Percentiles rank a stretch among this genome's conserved stretches.
phyloP scores from a whole-genome alignment of 2,797 vertebrate genomes.

The Bufotes viridis region DNA sequence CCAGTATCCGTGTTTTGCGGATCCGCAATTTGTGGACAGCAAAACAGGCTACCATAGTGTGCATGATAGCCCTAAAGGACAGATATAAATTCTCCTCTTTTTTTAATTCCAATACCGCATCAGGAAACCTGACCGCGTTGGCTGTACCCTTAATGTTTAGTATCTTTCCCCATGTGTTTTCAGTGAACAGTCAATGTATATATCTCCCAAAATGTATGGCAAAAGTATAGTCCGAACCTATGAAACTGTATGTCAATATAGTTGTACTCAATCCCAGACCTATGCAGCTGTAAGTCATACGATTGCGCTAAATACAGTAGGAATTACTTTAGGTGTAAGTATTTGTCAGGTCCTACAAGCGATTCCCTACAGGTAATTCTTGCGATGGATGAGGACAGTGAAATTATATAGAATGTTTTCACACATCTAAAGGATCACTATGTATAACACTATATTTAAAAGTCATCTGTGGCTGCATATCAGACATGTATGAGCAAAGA shows the following conservation, averaged over 20 bases:
- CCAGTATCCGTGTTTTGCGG: too few relatives aligned
- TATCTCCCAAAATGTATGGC: not conserved
- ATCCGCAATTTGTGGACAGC: too few relatives aligned
- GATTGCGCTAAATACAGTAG: not conserved
- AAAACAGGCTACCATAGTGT: too few relatives aligned
- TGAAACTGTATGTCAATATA: not conserved
- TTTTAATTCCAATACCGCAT: too few relatives aligned
- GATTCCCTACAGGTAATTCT: not conserved
- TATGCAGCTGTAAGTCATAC: not conserved
- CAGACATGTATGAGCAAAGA: not conserved
- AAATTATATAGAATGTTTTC: not conserved
- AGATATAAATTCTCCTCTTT: too few relatives aligned
- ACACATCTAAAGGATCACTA: not conserved
- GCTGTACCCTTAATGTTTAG: too few relatives aligned
- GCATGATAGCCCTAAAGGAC: too few relatives aligned
- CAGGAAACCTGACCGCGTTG: too few relatives aligned
- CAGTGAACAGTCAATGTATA: not conserved
- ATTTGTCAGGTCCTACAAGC: not conserved
- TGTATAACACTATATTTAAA: not conserved
- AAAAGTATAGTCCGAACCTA: not conserved
- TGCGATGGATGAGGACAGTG: not conserved
- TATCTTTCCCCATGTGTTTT: too few relatives aligned
- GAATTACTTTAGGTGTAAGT: not conserved
- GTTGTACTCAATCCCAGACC: not conserved
- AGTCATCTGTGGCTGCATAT: not conserved